These are phyloP conservation scores for Drosophila buzzatii DNA, from an alignment of 2,888 invertebrate species.

Conservation along the genomic window DNA sequence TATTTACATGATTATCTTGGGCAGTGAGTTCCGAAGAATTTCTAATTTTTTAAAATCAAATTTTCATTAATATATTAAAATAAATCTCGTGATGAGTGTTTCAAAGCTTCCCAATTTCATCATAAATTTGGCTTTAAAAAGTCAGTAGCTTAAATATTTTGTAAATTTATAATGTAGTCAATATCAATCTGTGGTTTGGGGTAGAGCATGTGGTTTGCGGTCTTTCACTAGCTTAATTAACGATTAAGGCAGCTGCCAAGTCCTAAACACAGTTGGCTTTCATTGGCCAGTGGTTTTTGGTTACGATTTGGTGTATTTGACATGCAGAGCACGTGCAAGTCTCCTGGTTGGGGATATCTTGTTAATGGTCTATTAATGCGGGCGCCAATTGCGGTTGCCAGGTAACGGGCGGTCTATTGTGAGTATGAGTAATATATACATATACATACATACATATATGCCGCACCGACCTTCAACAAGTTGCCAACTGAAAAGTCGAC, in stretches of 20 bases:
- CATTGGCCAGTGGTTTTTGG: slow-evolving; percentile 4
- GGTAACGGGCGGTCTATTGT: slow-evolving; percentile 41
- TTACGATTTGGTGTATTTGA: slow-evolving; percentile 19
- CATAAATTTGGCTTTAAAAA: background rate
- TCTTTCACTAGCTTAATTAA: slow-evolving; percentile 27
- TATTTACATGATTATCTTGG: too few relatives aligned
- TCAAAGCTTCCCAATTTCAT: background rate
- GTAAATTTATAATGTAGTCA: slow-evolving; percentile 2
- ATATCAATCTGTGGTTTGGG: background rate
- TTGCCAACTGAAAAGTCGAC: slow-evolving; percentile 57
- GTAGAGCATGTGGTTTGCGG: slow-evolving; percentile 12
- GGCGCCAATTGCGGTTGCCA: slow-evolving; percentile 47
- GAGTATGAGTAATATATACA: slow-evolving; percentile 67
- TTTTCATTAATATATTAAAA: too few relatives aligned
- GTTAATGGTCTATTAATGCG: slow-evolving; percentile 75
- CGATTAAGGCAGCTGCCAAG: slow-evolving; percentile 9
- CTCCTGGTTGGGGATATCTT: slow-evolving; percentile 28
- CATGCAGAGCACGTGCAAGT: slow-evolving; percentile 63
- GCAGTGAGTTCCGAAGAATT: too few relatives aligned
- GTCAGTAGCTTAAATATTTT: background rate
- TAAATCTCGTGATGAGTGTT: too few relatives aligned
- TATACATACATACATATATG: slow-evolving; percentile 1
- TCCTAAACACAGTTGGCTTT: slow-evolving; percentile 8
- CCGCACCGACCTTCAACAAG: slow-evolving; percentile 69
- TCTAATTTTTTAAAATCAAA: too few relatives aligned